Evolutionary conservation across 2,888 invertebrate genomes (phyloP).

Genomic region (Drosophila conformis): DNA sequence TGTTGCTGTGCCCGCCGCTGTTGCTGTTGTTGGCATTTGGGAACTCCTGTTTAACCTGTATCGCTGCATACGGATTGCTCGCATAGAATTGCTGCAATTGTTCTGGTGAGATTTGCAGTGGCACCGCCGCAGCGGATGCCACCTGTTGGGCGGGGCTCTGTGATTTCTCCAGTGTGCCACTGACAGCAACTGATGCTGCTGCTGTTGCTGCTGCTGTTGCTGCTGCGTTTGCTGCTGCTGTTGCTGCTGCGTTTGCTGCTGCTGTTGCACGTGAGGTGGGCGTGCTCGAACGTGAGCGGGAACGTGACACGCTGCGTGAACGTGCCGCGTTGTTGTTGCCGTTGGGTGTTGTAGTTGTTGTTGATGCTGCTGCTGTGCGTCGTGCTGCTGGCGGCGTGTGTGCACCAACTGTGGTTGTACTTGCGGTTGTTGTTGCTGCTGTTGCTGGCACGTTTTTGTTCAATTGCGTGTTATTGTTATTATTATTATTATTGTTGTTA

Average conservation of each 20-base stretch:
- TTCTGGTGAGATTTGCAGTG: slow-evolving; percentile 85
- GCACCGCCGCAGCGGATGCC: slow-evolving; percentile 81
- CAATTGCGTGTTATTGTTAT: slow-evolving; percentile 42
- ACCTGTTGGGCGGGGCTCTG: slow-evolving; percentile 86
- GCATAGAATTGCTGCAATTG: slow-evolving; percentile 86
- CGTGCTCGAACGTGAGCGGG: slow-evolving; percentile 55
- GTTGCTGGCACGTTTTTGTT: slow-evolving; percentile 36
- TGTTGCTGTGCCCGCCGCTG: slow-evolving; percentile 16
- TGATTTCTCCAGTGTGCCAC: slow-evolving; percentile 87
- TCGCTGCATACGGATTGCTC: slow-evolving; percentile 83
- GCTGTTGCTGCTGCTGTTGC: slow-evolving; percentile 59
- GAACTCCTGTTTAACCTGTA: slow-evolving; percentile 85
- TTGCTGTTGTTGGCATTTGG: slow-evolving; percentile 56
- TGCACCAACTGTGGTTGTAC: slow-evolving; percentile 8
- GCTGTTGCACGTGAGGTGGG: slow-evolving; percentile 47
- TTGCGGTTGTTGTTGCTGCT: slow-evolving; percentile 7
- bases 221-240: not conserved
- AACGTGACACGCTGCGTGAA: slow-evolving; percentile 51
- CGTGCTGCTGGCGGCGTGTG: slow-evolving; percentile 8
- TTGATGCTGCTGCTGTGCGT: slow-evolving; percentile 8
- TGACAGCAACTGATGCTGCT: slow-evolving; percentile 20
- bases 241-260: not conserved
- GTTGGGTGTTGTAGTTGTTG: slow-evolving; percentile 23
- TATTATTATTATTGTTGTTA: slow-evolving; percentile 28
- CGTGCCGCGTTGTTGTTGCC: slow-evolving; percentile 30